Conservation (phyloP, 2,113 vertebrate genomes). For the Cichladusa arquata region DNA sequence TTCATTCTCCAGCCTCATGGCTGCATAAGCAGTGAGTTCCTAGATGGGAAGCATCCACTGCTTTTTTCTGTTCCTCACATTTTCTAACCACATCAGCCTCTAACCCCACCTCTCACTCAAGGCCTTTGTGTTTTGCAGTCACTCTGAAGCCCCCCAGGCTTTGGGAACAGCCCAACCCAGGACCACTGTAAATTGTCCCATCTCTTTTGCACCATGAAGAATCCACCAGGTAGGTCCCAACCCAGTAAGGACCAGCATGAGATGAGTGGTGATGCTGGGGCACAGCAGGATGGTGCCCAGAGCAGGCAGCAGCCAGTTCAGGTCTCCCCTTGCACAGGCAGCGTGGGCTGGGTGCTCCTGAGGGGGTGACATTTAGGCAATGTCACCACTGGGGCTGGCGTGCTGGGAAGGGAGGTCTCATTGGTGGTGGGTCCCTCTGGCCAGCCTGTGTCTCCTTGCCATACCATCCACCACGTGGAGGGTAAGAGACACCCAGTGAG, state of each 20-base stretch:
- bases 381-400: fast-evolving
- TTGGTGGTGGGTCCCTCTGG: too few species aligned
- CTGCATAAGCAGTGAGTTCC: not conserved
- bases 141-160: not conserved
- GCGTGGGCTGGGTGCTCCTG: not conserved
- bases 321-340: not conserved
- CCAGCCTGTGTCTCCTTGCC: not conserved
- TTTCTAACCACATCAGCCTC: not conserved
- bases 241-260: not conserved
- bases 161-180: not conserved
- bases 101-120: not conserved
- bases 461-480: not conserved
- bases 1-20: not conserved
- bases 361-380: not conserved
- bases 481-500: not conserved
- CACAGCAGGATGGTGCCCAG: not conserved
- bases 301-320: too few species aligned
- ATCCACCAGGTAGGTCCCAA: not conserved
- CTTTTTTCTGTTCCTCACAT: not conserved
- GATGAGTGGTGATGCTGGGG: not conserved
- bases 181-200: fast-evolving
- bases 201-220: not conserved
- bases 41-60: not conserved
- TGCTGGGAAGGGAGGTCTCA: not conserved
- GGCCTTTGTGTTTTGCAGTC: not conserved